A percentile compares a stretch with the other conserved stretches of the same genome.
Conservation (phyloP, 2,888 invertebrate species). For the Brachynemurus nebulosus region DNA sequence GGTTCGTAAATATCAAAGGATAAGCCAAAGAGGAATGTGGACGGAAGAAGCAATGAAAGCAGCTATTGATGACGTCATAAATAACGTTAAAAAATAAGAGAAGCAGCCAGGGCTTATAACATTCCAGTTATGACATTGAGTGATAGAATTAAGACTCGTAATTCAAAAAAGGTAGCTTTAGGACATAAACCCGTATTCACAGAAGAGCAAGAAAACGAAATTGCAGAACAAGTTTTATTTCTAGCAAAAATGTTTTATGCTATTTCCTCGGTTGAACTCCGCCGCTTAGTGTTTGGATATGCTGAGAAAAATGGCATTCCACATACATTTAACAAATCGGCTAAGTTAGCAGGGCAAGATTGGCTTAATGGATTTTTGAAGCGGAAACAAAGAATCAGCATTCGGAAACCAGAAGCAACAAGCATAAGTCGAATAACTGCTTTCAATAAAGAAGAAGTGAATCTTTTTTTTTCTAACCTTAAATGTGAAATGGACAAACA, state of each 20-base stretch:
- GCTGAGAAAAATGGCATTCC: conserved; percentile 12
- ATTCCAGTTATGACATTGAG: background rate
- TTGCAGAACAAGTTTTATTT: conserved; percentile 12
- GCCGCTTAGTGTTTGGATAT: conserved; percentile 14
- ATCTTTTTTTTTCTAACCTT: conserved; percentile 20
- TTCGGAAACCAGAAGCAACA: conserved; percentile 23
- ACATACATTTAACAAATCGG: conserved; percentile 10
- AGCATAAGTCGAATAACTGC: conserved; percentile 21
- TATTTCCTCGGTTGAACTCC: conserved; percentile 12
- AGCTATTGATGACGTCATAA: background rate
- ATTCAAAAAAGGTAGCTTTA: conserved; percentile 8
- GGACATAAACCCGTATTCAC: conserved; percentile 13
- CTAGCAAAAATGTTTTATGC: conserved; percentile 16
- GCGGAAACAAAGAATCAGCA: conserved; percentile 43
- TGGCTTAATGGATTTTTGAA: conserved; percentile 2
- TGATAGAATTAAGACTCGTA: background rate
- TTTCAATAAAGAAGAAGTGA: conserved; percentile 21
- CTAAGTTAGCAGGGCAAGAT: background rate
- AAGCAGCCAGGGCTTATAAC: background rate
- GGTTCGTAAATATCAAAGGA: too few relatives aligned
- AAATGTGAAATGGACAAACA: conserved; percentile 16
- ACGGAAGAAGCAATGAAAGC: background rate
- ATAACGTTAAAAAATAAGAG: too few relatives aligned
- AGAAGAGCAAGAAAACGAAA: conserved; percentile 12
- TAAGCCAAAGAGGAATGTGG: too few relatives aligned